phyloP scores from a whole-genome alignment of 2,888 invertebrate species.

The Eilema caniola region DNA sequence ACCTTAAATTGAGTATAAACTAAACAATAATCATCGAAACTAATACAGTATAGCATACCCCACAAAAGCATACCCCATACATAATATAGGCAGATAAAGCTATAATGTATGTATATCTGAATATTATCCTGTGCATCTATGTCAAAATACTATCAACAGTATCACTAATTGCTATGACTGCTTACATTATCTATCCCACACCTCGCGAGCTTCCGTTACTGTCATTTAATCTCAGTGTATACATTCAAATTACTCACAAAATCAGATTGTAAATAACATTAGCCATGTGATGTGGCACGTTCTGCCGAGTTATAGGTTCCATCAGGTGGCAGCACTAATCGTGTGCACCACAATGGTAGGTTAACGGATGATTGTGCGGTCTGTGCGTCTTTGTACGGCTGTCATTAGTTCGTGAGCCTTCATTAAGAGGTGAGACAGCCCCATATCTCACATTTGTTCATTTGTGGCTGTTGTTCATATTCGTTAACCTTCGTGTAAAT shows the following conservation, averaged over 20 bases:
- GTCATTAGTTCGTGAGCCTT: neutral
- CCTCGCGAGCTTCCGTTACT: neutral
- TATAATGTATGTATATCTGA: no score
- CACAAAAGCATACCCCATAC: no score
- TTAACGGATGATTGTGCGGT: neutral
- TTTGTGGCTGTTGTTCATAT: neutral
- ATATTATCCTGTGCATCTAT: no score
- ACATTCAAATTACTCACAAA: neutral
- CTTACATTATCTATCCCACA: neutral
- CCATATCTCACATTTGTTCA: neutral
- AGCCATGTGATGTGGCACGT: neutral
- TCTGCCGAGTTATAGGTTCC: neutral
- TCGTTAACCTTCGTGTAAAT: neutral
- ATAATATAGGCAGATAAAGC: no score
- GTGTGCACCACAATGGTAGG: neutral
- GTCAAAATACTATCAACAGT: neutral
- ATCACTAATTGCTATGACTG: neutral
- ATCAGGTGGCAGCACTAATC: neutral
- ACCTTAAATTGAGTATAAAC: no score
- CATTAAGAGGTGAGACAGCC: constrained; percentile 1
- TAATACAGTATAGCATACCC: no score
- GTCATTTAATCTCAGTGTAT: neutral
- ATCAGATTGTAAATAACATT: neutral
- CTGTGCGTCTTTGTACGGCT: neutral
- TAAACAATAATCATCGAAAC: no score